Evolutionary conservation across 1,140 invertebrate genomes (phyloP), one percentile per base, ranked within the genome.

Genomic region (Leucophenga varia): DNA sequence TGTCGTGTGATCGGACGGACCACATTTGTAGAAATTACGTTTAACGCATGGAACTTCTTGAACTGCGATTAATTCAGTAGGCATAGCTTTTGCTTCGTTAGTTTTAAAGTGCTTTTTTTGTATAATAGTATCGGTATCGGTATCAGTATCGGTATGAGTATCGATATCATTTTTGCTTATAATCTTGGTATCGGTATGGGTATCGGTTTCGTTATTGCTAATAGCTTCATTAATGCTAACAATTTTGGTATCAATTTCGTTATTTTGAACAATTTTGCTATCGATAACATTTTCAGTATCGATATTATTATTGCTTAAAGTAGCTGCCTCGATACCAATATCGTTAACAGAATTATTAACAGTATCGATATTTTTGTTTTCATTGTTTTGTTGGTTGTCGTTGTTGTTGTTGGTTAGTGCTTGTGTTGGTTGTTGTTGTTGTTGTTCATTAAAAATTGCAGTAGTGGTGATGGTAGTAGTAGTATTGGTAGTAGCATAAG

Each of bases 401-500:
- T 47, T 19, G 55, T 46, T 50, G 17, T 55, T 38, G 40, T 54
- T 56, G 45, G 36, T 41, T 25, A 30, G 31, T 39, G 25, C 19
- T 45, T n/a, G n/a, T n/a, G 21, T 17, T 43, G 19, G 42, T 18
- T 32, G 45, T 39, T 38, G 38, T 39, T 18, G 52, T 55, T 53
- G 49, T 55, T 45, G 56, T 56, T 54, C n/a, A n/a, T n/a, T n/a
- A n/a, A n/a, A n/a, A n/a, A n/a, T n/a, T n/a, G n/a, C n/a, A n/a
- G n/a, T n/a, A n/a, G n/a, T n/a, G 49, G 43, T 58, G 42, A 43
- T 57, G 34, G 49, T 49, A 43, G 49, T 48, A 32, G 47, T 58
- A 52, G 44, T 57, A 55, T 63, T 57, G 60, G 68, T 43, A 59
- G 63, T 55, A 67, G 63, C 49, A 68, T 56, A 61, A 67, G 68